Percentiles rank a stretch among this genome's conserved stretches.
Evolutionary conservation across 2,888 invertebrate genomes (phyloP).

Genomic region (Protodeltote pygarga): DNA sequence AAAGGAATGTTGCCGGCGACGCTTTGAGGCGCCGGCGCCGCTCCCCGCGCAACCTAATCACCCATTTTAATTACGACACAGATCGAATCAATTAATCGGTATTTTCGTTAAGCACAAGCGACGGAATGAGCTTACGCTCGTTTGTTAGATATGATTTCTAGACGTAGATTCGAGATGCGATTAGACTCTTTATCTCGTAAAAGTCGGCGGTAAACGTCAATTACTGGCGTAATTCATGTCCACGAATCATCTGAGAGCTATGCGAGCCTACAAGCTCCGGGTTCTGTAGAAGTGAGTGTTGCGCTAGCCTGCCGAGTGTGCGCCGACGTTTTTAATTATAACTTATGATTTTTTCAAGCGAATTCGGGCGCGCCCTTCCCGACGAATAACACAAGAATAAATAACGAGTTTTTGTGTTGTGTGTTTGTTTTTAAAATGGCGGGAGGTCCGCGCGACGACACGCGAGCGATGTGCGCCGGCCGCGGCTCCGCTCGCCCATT

Average conservation of each 20-base stretch:
- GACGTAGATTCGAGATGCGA: conserved; percentile 67
- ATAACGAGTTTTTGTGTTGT: conserved; percentile 85
- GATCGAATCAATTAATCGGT: conserved; percentile 87
- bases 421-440: conserved; percentile 87
- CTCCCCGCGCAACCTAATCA: conserved; percentile 83
- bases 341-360: conserved; percentile 83
- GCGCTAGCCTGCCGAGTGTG: conserved; percentile 28
- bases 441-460: conserved; percentile 86
- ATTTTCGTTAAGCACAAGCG: conserved; percentile 85
- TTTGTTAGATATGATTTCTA: conserved; percentile 69
- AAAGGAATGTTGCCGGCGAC: conserved; percentile 86
- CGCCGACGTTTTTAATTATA: conserved; percentile 84
- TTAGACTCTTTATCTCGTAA: conserved; percentile 70
- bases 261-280: conserved; percentile 5
- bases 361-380: conserved; percentile 84
- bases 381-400: conserved; percentile 83
- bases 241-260: conserved; percentile 22
- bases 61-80: conserved; percentile 87
- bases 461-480: conserved; percentile 77
- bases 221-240: conserved; percentile 50
- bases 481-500: conserved; percentile 76
- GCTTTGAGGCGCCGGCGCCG: conserved; percentile 87
- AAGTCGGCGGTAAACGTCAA: conserved; percentile 58
- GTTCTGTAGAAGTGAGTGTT: conserved; percentile 1
- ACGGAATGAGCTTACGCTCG: conserved; percentile 72